phyloP scores from a whole-genome alignment of 1,140 invertebrate species.

The Drosophila nikananu region DNA sequence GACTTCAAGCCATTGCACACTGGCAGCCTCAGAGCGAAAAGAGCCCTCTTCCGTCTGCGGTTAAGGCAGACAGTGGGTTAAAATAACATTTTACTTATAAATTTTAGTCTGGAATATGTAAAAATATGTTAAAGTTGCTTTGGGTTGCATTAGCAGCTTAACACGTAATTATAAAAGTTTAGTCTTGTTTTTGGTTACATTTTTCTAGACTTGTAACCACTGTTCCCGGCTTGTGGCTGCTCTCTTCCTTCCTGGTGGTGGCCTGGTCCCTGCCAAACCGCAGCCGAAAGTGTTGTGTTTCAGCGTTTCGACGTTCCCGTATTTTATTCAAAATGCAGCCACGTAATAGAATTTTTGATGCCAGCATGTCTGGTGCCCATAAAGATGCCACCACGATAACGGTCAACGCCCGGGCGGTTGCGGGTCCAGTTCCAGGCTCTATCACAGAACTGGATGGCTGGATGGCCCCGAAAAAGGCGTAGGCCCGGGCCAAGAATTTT shows the following conservation, averaged over 20 bases:
- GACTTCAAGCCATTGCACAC: slow-evolving; percentile 28
- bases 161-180: too few relatives aligned
- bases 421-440: slow-evolving; percentile 24
- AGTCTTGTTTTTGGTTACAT: too few relatives aligned
- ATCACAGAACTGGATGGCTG: slow-evolving; percentile 5
- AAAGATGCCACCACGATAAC: slow-evolving; percentile 82
- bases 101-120: not conserved
- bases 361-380: slow-evolving; percentile 79
- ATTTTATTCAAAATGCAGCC: slow-evolving; percentile 83
- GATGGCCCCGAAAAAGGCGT: slow-evolving; percentile 18
- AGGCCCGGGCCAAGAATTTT: slow-evolving; percentile 39
- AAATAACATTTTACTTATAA: not conserved
- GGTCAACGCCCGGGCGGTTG: slow-evolving; percentile 71
- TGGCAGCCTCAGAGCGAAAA: slow-evolving; percentile 29
- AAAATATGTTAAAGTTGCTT: not conserved
- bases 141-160: not conserved
- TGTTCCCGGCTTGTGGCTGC: slow-evolving; percentile 32
- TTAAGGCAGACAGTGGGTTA: slow-evolving; percentile 45
- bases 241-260: slow-evolving; percentile 42
- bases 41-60: slow-evolving; percentile 58
- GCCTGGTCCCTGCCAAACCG: slow-evolving; percentile 35
- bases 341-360: slow-evolving; percentile 84
- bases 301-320: slow-evolving; percentile 69
- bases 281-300: slow-evolving; percentile 81
- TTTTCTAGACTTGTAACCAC: slow-evolving; percentile 1